These are phyloP conservation scores for Argyrosomus regius DNA, from an alignment of 2,797 vertebrate genomes.

Conservation along the genomic window DNA sequence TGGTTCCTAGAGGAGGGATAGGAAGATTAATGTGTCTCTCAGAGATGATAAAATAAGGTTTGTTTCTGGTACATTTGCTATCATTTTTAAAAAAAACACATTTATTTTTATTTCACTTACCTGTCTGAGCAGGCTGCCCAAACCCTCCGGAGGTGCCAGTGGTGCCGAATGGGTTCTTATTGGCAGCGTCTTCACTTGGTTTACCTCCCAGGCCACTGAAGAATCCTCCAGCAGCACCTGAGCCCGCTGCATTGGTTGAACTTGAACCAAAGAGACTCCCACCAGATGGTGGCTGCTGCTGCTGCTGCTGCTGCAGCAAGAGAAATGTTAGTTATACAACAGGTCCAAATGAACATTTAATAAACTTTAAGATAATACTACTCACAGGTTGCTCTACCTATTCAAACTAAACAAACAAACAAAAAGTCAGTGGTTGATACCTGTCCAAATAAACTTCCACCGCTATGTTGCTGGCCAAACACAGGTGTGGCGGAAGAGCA, in stretches of 20 bases:
- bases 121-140: slow-evolving; percentile 83
- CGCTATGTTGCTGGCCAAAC: slow-evolving; percentile 90
- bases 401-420: background rate
- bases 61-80: background rate
- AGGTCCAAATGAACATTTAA: background rate
- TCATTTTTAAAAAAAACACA: background rate
- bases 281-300: slow-evolving; percentile 82
- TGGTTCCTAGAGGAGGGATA: slow-evolving; percentile 78
- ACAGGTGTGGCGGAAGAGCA: slow-evolving; percentile 85
- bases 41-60: background rate
- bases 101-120: slow-evolving; percentile 52
- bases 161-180: slow-evolving; percentile 95
- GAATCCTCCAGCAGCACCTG: slow-evolving; percentile 87
- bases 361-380: background rate
- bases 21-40: slow-evolving; percentile 1
- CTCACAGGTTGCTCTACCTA: background rate
- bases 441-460: slow-evolving; percentile 92
- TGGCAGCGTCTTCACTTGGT: slow-evolving; percentile 95
- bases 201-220: slow-evolving; percentile 97
- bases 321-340: background rate
- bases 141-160: slow-evolving; percentile 86
- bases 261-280: slow-evolving; percentile 89
- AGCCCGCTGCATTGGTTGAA: slow-evolving; percentile 70
- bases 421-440: slow-evolving; percentile 73
- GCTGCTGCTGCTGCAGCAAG: slow-evolving; percentile 68